Evolutionary conservation across 2,797 vertebrate genomes (phyloP), one percentile per base, ranked within the genome.

Genomic region (Pseudotriccus pelzelni): DNA sequence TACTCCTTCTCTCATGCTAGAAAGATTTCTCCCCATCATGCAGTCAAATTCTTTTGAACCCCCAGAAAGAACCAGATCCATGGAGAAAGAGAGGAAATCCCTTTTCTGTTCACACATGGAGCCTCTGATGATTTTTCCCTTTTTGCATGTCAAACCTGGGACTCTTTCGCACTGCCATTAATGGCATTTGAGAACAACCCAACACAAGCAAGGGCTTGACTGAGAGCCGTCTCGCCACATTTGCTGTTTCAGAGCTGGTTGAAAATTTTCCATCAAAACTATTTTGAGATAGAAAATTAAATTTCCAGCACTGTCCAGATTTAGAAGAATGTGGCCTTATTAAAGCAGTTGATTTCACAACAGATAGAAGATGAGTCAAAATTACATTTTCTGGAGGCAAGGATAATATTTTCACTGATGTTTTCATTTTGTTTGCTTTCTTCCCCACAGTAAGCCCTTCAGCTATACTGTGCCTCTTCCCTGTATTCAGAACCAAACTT

Each of bases 11-110:
- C 75, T 84, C 27, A 17, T 41, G 37, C 37, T 83, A 76, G 58
- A 85, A 93, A 84, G 55, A 87, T 77, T 60, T 55, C 79, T 89
- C 37, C 55, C 44, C 62, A 74, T 43, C 44, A 67, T 39, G 66
- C 12, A 91, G 77, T 93, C 60, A 90, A 67, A 91, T 75, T 52
- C 68, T 84, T 97, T 92, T 75, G 84, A 95, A 89, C 28, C 2
- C 53, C 47, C 50, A n/a, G 72, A 75, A 92, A 72, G 49, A 41
- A 67, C 27, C 47, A 63, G 49, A 66, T 84, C 59, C 25, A 11
- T 10, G 3, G 62, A 68, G 56, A 94, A 96, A 87, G 43, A 34
- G 39, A 80, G 28, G 70, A 68, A 79, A 88, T 63, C 46, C 76
- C 85, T 82, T 73, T 90, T 91, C 88, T 88, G 53, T 75, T 93